Evolutionary conservation across 2,888 invertebrate species (phyloP).

Genomic region (Stenoptilia bipunctidactyla): DNA sequence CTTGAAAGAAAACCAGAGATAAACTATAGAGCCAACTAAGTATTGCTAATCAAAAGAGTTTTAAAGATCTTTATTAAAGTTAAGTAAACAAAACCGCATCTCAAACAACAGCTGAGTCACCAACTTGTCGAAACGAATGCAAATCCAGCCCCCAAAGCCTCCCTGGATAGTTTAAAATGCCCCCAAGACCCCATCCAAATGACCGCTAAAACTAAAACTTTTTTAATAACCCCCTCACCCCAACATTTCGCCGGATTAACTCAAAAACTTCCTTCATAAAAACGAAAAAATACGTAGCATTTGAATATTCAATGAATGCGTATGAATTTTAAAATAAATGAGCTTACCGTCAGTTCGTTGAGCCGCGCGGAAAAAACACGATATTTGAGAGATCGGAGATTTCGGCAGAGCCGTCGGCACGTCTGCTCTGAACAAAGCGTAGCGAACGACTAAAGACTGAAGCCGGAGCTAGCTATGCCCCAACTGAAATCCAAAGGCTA

Average conservation of each 20-base stretch:
- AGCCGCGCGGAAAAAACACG: slow-evolving; percentile 18
- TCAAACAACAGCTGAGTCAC: too few relatives aligned
- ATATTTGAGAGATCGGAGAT: slow-evolving; percentile 13
- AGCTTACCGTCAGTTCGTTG: slow-evolving; percentile 1
- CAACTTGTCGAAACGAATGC: too few relatives aligned
- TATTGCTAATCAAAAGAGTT: too few relatives aligned
- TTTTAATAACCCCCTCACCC: slow-evolving; percentile 51
- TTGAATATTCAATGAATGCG: slow-evolving; percentile 27
- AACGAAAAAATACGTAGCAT: slow-evolving; percentile 26
- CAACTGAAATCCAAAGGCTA: slow-evolving; percentile 21
- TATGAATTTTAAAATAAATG: slow-evolving; percentile 18
- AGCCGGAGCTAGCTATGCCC: slow-evolving; percentile 17
- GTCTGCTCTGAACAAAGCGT: slow-evolving; percentile 17
- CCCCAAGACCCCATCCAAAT: slow-evolving; percentile 34
- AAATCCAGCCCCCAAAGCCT: slow-evolving; percentile 2
- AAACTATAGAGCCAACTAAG: too few relatives aligned
- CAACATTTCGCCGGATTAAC: slow-evolving; percentile 36
- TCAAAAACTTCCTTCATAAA: slow-evolving; percentile 39
- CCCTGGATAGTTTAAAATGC: slow-evolving; percentile 22
- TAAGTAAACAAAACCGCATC: too few relatives aligned
- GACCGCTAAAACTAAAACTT: slow-evolving; percentile 37
- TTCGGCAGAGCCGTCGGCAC: slow-evolving; percentile 15
- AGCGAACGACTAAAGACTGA: slow-evolving; percentile 5
- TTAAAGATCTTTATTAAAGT: too few relatives aligned
- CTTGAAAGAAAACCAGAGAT: too few relatives aligned